Evolutionary conservation across 64 coral and sea anemone genomes (phyloP).

Genomic region (Stichodactyla mertensii): DNA sequence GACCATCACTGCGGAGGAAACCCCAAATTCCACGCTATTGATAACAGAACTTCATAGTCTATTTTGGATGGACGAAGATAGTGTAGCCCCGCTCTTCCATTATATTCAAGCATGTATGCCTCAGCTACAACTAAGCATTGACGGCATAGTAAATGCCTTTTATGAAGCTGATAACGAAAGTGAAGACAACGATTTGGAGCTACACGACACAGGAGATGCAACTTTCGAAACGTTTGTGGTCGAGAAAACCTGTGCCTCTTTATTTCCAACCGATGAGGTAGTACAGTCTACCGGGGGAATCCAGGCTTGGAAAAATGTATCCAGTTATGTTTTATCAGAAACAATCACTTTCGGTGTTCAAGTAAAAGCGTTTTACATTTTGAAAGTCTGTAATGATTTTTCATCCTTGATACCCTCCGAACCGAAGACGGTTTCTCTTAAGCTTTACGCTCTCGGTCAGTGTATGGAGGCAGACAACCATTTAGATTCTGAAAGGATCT

Average conservation of each 20-base stretch:
- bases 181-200: not conserved
- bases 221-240: not conserved
- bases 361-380: slow-evolving; percentile 40
- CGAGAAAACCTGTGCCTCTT: slow-evolving; percentile 3
- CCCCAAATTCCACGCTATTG: not conserved
- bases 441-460: slow-evolving; percentile 49
- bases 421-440: slow-evolving; percentile 31
- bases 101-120: not conserved
- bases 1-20: not conserved
- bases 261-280: slow-evolving; percentile 52
- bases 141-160: not conserved
- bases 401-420: slow-evolving; percentile 37
- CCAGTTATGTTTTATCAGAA: slow-evolving; percentile 46
- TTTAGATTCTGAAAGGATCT: slow-evolving; percentile 49
- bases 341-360: slow-evolving; percentile 28
- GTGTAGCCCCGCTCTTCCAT: not conserved
- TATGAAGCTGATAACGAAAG: too few species aligned
- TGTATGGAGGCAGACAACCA: slow-evolving; percentile 10
- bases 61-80: slow-evolving; percentile 1
- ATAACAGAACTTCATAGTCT: slow-evolving; percentile 22
- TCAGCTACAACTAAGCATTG: not conserved
- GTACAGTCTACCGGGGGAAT: slow-evolving; percentile 26
- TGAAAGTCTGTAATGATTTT: slow-evolving; percentile 75
- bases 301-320: slow-evolving; percentile 31
- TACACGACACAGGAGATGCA: not conserved